Conservation (phyloP, 2,113 vertebrate species). For the Sebastes schlegelii region DNA sequence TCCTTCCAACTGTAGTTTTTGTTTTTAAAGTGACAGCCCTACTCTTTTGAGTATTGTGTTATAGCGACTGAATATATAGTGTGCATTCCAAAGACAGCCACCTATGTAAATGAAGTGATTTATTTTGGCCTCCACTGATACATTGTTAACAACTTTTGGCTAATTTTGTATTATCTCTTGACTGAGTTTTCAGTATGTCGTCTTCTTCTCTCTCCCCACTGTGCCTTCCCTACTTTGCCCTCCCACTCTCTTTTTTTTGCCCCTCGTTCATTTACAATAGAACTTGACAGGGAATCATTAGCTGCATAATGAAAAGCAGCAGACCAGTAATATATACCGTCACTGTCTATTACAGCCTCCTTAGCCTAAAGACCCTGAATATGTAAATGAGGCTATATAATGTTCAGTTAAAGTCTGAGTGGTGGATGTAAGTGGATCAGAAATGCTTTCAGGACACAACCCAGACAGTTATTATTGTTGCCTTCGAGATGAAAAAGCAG, state of each 20-base stretch:
- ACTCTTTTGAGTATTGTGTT: background rate
- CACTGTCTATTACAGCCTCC: slow-evolving; percentile 74
- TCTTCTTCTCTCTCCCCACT: background rate
- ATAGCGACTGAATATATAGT: background rate
- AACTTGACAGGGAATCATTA: slow-evolving; percentile 81
- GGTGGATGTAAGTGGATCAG: slow-evolving; percentile 28
- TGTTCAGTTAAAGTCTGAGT: slow-evolving; percentile 37
- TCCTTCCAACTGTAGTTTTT: background rate
- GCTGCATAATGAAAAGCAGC: slow-evolving; percentile 77
- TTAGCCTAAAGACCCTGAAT: slow-evolving; percentile 73
- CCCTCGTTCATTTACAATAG: slow-evolving; percentile 69
- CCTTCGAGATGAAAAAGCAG: slow-evolving; percentile 10
- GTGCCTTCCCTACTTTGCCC: background rate
- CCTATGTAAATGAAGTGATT: background rate
- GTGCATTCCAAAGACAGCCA: background rate
- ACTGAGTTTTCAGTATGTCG: background rate
- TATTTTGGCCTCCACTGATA: background rate
- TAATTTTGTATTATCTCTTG: background rate
- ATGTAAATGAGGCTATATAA: slow-evolving; percentile 62
- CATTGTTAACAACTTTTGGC: background rate
- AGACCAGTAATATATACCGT: slow-evolving; percentile 73
- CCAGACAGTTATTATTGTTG: slow-evolving; percentile 25
- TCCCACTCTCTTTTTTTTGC: slow-evolving; percentile 23
- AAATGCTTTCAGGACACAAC: slow-evolving; percentile 41
- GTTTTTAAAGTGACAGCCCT: background rate